Conservation (phyloP, 35 echinoderm and acorn worm species). For the Patiria miniata region DNA sequence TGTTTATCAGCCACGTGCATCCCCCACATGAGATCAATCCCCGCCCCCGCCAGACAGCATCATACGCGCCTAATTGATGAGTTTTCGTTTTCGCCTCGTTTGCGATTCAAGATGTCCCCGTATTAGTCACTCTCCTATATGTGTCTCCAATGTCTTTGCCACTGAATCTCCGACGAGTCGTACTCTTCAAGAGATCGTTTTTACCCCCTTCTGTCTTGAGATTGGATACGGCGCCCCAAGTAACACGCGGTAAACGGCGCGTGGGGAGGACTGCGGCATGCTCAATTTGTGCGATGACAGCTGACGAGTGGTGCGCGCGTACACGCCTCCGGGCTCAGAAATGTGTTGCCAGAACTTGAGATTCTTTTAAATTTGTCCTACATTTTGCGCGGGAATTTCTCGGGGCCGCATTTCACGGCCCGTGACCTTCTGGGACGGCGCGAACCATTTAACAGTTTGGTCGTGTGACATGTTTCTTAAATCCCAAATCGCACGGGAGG, state of each 20-base stretch:
- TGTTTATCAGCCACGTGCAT: too few relatives aligned
- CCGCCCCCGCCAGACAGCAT: too few relatives aligned
- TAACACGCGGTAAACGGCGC: background rate
- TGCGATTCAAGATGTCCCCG: background rate
- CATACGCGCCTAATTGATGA: background rate
- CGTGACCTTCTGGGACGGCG: background rate
- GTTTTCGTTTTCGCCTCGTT: background rate
- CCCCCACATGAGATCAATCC: too few relatives aligned
- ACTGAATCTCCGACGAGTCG: background rate
- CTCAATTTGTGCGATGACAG: constrained; percentile 24
- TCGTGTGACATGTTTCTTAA: background rate
- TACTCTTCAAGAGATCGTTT: background rate
- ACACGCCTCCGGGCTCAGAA: background rate
- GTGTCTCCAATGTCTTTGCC: background rate
- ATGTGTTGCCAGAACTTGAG: constrained; percentile 18
- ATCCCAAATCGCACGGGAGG: too few relatives aligned
- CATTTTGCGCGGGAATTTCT: background rate
- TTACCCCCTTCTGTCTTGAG: background rate
- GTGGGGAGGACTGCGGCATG: background rate
- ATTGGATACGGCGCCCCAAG: constrained; percentile 12
- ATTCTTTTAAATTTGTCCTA: constrained; percentile 22
- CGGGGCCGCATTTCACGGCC: constrained; percentile 14
- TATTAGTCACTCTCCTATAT: background rate
- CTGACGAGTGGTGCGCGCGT: background rate
- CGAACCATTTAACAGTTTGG: constrained; percentile 17